These are phyloP conservation scores for Eulemur macaco DNA, from an alignment of 2,113 vertebrate genomes.

Conservation along the genomic window DNA sequence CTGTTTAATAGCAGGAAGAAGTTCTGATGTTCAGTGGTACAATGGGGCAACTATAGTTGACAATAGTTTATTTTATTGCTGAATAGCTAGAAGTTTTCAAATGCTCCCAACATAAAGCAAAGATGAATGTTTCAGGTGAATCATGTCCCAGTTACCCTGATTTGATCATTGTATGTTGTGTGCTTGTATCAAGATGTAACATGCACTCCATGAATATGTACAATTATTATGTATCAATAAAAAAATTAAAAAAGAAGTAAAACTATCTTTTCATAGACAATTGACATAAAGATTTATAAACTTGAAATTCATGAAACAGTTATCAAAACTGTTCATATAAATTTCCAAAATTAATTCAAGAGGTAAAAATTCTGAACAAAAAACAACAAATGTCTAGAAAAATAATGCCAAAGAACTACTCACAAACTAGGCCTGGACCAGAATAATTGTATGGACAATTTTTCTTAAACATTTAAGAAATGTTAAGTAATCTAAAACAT, in stretches of 20 bases:
- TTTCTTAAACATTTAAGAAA: background rate
- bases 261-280: background rate
- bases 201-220: too few species aligned
- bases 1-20: too few species aligned
- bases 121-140: too few species aligned
- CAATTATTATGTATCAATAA: too few species aligned
- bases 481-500: background rate
- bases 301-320: background rate
- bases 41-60: too few species aligned
- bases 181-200: too few species aligned
- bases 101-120: too few species aligned
- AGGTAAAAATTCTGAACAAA: background rate
- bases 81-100: too few species aligned
- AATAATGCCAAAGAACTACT: background rate
- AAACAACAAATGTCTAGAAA: background rate
- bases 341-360: constrained; percentile 16
- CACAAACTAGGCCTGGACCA: background rate
- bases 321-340: background rate
- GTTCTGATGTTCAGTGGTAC: too few species aligned
- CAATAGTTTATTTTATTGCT: too few species aligned
- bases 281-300: background rate
- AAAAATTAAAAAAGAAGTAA: background rate
- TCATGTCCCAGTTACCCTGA: too few species aligned
- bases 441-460: background rate
- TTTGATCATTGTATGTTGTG: too few species aligned